A percentile compares a stretch with the other conserved stretches of the same genome.
These are phyloP conservation scores for Aleiodes sp. DNA, from an alignment of 1,140 invertebrate species.

Conservation along the genomic window DNA sequence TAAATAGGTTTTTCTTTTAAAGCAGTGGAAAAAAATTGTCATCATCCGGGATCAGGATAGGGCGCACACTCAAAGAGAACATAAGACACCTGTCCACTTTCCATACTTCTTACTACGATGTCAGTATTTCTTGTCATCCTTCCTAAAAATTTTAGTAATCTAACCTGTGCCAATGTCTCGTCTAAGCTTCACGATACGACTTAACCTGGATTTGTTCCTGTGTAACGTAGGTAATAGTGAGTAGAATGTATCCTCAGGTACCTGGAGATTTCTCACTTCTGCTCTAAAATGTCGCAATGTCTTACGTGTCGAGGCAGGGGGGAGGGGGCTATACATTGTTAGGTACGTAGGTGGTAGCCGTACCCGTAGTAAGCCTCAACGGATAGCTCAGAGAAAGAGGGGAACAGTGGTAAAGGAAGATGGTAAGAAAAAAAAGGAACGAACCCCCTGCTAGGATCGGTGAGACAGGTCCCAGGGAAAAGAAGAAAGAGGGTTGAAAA, in stretches of 20 bases:
- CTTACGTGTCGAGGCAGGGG: slow-evolving; percentile 49
- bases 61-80: not conserved
- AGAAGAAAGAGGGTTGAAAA: not conserved
- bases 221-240: not conserved
- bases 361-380: slow-evolving; percentile 9
- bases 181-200: slow-evolving; percentile 18
- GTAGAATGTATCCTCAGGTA: slow-evolving; percentile 24
- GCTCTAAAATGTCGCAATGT: slow-evolving; percentile 59
- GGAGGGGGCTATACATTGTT: slow-evolving; percentile 47
- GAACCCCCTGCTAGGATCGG: slow-evolving; percentile 22
- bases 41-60: not conserved
- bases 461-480: slow-evolving; percentile 18
- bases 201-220: slow-evolving; percentile 29
- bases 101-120: too few relatives aligned
- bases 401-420: not conserved
- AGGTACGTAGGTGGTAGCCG: slow-evolving; percentile 9
- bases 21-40: not conserved
- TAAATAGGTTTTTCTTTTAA: not conserved
- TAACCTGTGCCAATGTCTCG: slow-evolving; percentile 4
- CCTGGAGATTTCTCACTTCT: slow-evolving; percentile 39
- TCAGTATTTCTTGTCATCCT: slow-evolving; percentile 23
- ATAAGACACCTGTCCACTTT: not conserved
- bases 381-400: not conserved
- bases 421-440: not conserved
- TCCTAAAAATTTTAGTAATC: slow-evolving; percentile 23